phyloP scores from a whole-genome alignment of 2,113 vertebrate genomes.

The Heloderma charlesbogerti region DNA sequence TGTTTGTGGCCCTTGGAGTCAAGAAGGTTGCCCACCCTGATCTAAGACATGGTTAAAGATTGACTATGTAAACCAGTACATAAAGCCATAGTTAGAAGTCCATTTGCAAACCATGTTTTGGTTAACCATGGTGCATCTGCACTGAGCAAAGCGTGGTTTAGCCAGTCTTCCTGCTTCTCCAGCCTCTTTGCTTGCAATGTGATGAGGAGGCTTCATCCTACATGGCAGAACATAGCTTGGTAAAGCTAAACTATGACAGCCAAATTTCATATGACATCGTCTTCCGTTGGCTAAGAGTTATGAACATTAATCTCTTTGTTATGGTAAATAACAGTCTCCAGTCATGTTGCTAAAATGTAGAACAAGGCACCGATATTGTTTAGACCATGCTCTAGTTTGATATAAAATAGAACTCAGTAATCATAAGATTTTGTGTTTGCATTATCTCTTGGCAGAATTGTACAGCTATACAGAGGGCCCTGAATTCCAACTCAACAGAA shows the following conservation, averaged over 20 bases:
- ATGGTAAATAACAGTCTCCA: neutral
- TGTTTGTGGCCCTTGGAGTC: no score
- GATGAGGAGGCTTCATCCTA: neutral
- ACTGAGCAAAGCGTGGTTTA: neutral
- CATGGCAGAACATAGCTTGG: neutral
- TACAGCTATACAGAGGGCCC: conserved; percentile 98
- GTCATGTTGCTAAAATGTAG: neutral
- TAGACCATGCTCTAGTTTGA: neutral
- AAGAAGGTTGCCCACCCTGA: no score
- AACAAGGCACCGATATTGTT: no score
- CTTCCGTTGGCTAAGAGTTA: neutral
- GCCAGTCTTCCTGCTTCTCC: neutral
- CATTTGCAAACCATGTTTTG: neutral
- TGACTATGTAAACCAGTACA: neutral
- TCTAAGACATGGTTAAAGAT: neutral
- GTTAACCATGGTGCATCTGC: neutral
- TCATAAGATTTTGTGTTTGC: conserved; percentile 26
- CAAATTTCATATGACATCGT: neutral
- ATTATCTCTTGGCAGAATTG: conserved; percentile 81
- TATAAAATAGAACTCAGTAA: neutral
- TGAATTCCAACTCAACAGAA: conserved; percentile 93
- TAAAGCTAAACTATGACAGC: neutral
- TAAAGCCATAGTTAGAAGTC: neutral
- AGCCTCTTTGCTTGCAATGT: neutral
- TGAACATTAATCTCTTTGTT: neutral